Conservation (phyloP, 2,797 vertebrate species). For the Danio albolineatus region DNA sequence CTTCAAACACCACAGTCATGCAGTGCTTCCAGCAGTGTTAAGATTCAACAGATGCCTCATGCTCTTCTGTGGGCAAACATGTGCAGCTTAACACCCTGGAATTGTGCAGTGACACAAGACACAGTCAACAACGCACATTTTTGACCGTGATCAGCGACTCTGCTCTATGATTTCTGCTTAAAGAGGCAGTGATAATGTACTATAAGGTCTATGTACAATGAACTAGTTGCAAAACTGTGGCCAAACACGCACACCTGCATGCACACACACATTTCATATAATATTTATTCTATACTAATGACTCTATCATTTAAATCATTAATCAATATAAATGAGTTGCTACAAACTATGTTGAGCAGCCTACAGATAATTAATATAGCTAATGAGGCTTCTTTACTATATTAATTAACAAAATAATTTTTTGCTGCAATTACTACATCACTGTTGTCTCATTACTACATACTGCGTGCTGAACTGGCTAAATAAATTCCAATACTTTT, state of each 20-base stretch:
- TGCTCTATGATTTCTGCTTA: slow-evolving; percentile 63
- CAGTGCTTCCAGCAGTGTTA: neutral
- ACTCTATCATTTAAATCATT: neutral
- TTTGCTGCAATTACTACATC: neutral
- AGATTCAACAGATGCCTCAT: neutral
- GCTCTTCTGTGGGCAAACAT: neutral
- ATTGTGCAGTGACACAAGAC: slow-evolving; percentile 15
- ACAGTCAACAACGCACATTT: slow-evolving; percentile 31
- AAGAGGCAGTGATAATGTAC: slow-evolving; percentile 63
- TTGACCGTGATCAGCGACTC: slow-evolving; percentile 60
- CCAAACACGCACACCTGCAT: no score
- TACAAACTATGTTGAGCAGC: neutral
- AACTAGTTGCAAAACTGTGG: no score
- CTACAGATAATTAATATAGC: neutral
- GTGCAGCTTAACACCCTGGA: slow-evolving; percentile 22
- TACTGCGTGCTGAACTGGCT: no score
- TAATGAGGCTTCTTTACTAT: neutral
- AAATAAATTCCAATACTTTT: no score
- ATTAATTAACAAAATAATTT: neutral
- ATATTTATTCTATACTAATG: neutral
- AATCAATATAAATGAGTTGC: neutral
- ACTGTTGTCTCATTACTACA: no score
- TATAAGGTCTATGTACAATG: slow-evolving; percentile 67
- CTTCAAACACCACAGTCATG: slow-evolving; percentile 21
- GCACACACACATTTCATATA: neutral